Evolutionary conservation across 2,888 invertebrate species (phyloP).

Genomic region (Chloroclystis v-ata): DNA sequence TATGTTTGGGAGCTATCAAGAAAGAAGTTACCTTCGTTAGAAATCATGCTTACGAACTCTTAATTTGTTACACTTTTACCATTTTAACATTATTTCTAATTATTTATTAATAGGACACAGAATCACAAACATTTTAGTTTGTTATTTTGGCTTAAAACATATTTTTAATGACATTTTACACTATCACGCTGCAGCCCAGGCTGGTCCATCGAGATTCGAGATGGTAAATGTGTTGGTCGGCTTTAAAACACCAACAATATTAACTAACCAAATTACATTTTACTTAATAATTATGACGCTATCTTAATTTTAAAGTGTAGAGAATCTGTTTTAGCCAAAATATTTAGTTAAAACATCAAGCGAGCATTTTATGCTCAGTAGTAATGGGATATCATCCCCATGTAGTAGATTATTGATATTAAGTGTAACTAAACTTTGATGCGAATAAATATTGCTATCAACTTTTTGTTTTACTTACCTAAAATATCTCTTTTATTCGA

Average conservation of each 20-base stretch:
- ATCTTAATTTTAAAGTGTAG: neutral
- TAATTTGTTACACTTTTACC: neutral
- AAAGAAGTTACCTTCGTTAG: too few relatives aligned
- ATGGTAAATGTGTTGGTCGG: too few relatives aligned
- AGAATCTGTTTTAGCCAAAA: conserved; percentile 7
- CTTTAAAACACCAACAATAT: too few relatives aligned
- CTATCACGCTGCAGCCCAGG: too few relatives aligned
- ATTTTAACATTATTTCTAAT: neutral
- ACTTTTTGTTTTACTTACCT: conserved; percentile 26
- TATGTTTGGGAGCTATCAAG: too few relatives aligned
- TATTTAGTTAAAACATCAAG: conserved; percentile 30
- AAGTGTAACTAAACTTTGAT: conserved; percentile 49
- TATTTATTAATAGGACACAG: neutral
- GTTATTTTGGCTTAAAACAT: neutral
- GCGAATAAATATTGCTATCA: conserved; percentile 64
- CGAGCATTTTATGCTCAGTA: conserved; percentile 36
- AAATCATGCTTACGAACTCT: neutral
- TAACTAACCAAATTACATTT: too few relatives aligned
- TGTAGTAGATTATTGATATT: conserved; percentile 42
- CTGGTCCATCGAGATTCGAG: too few relatives aligned
- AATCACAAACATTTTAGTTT: neutral
- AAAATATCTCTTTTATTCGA: too few relatives aligned
- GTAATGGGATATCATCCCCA: conserved; percentile 57
- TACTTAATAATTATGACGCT: too few relatives aligned
- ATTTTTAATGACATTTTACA: too few relatives aligned